Conservation (phyloP, 2,797 vertebrate species). For the Macrochelys suwanniensis region DNA sequence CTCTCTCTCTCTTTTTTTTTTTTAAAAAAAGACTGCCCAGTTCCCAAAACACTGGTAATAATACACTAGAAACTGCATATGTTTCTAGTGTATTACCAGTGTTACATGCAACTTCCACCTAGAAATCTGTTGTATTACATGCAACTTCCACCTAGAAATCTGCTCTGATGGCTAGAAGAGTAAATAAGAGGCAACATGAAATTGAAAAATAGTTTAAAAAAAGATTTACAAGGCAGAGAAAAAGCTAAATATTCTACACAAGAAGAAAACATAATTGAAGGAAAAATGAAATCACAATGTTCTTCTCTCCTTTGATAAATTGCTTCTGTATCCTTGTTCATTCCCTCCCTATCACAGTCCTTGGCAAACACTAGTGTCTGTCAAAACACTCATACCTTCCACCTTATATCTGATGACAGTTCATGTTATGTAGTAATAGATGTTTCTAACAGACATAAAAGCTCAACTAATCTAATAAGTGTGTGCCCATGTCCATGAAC, state of each 20-base stretch:
- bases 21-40: background rate
- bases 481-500: accelerated
- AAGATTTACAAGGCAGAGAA: background rate
- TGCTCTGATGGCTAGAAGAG: background rate
- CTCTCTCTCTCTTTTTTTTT: background rate
- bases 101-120: too few relatives aligned
- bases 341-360: background rate
- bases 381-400: background rate
- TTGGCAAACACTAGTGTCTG: background rate
- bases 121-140: too few relatives aligned
- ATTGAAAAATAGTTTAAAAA: background rate
- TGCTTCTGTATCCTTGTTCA: background rate
- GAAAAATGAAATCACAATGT: background rate
- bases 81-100: too few relatives aligned
- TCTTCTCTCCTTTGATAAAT: background rate
- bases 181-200: background rate
- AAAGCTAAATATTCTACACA: background rate
- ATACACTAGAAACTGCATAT: background rate
- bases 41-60: background rate
- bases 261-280: background rate
- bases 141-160: background rate
- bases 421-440: background rate
- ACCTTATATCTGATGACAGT: background rate
- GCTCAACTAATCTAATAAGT: background rate
- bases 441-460: background rate